Conservation (phyloP, 2,888 invertebrate species). For the Sminthurinus aureus region DNA sequence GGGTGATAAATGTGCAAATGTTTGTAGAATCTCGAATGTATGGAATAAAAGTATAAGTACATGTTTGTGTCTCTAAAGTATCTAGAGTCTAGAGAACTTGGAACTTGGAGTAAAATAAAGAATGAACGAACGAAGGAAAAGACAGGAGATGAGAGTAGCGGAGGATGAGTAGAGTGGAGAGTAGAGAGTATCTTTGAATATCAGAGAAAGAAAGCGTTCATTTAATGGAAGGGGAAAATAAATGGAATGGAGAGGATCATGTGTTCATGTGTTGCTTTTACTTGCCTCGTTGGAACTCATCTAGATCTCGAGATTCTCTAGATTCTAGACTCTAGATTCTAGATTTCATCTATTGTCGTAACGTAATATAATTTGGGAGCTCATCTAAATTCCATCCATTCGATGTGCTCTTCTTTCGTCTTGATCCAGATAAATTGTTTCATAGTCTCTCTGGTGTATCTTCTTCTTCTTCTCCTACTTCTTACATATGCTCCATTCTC, state of each 20-base stretch:
- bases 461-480: neutral
- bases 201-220: conserved; percentile 18
- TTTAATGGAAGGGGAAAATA: conserved; percentile 37
- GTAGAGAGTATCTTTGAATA: neutral
- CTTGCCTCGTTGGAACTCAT: conserved; percentile 38
- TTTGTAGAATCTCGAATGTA: neutral
- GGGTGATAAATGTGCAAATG: conserved; percentile 26
- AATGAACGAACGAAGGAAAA: neutral
- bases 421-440: conserved; percentile 37
- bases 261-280: conserved; percentile 42
- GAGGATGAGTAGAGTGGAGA: too few relatives aligned
- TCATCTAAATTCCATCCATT: conserved; percentile 39
- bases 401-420: conserved; percentile 10
- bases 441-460: neutral
- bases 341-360: conserved; percentile 43
- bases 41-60: neutral
- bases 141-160: neutral
- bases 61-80: neutral
- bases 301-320: conserved; percentile 36
- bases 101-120: neutral
- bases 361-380: conserved; percentile 38
- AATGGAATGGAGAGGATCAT: conserved; percentile 42
- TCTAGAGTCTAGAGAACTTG: neutral
- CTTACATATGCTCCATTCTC: neutral
- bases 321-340: too few relatives aligned